These are phyloP conservation scores for Triplophysa siluroides DNA, from an alignment of 2,113 vertebrate species.

Conservation along the genomic window DNA sequence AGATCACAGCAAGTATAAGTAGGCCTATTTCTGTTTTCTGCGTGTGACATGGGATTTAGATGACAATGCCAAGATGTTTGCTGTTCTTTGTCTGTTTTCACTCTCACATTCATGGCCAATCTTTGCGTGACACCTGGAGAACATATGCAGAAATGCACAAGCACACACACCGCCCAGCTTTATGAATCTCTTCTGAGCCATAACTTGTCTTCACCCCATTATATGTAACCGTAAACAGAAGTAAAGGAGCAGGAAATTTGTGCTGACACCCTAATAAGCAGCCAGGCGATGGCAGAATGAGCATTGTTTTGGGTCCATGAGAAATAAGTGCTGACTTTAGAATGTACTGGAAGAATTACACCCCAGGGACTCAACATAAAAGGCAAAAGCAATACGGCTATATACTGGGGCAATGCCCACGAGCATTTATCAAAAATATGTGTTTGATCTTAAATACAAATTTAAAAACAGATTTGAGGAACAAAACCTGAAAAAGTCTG, in stretches of 20 bases:
- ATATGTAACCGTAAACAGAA: constrained; percentile 52
- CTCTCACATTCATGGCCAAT: constrained; percentile 26
- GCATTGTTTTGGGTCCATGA: constrained; percentile 45
- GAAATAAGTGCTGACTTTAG: constrained; percentile 64
- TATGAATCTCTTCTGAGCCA: constrained; percentile 26
- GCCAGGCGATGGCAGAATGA: constrained; percentile 31
- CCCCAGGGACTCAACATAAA: constrained; percentile 52
- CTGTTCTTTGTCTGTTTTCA: neutral
- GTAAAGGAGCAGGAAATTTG: constrained; percentile 53
- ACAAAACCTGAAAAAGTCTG: neutral
- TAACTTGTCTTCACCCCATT: constrained; percentile 48
- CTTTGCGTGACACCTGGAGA: neutral
- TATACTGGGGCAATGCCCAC: constrained; percentile 10
- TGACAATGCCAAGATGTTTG: neutral
- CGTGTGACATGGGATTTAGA: neutral
- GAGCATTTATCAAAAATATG: constrained; percentile 3
- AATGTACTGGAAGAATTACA: constrained; percentile 38
- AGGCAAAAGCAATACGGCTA: constrained; percentile 23
- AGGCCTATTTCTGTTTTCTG: neutral
- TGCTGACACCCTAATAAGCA: constrained; percentile 59
- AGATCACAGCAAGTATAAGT: constrained; percentile 45
- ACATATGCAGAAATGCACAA: constrained; percentile 20
- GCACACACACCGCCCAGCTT: constrained; percentile 16
- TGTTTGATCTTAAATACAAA: neutral
- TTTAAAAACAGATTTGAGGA: neutral